Conservation (phyloP, 2,797 vertebrate species). For the Neosilurus hyrtlii region DNA sequence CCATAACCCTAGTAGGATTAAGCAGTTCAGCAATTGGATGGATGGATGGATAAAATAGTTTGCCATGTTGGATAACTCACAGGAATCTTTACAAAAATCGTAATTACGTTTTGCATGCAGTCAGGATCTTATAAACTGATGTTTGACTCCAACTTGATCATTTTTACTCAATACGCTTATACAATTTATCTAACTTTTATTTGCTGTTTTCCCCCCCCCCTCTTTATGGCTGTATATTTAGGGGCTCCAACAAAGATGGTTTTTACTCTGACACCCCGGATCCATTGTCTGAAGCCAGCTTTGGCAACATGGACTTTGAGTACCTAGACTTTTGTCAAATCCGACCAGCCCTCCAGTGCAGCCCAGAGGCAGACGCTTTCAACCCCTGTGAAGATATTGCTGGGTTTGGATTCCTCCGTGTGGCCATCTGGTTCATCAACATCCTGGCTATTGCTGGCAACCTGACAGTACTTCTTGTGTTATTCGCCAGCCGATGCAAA, state of each 20-base stretch:
- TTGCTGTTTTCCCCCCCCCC: neutral
- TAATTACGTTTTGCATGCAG: neutral
- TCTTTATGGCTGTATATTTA: slow-evolving; percentile 30
- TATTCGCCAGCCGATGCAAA: slow-evolving; percentile 77
- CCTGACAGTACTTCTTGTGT: slow-evolving; percentile 77
- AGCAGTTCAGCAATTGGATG: no score
- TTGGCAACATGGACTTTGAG: slow-evolving; percentile 60
- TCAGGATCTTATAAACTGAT: neutral
- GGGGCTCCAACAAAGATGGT: slow-evolving; percentile 40
- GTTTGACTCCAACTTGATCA: neutral
- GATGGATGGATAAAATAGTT: neutral
- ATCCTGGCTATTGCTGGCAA: slow-evolving; percentile 81
- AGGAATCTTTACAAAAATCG: no score
- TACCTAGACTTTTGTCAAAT: slow-evolving; percentile 63
- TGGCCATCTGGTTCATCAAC: slow-evolving; percentile 86
- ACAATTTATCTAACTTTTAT: neutral
- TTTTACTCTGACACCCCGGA: slow-evolving; percentile 26
- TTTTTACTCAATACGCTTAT: neutral
- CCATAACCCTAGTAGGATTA: no score
- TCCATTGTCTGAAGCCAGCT: slow-evolving; percentile 45
- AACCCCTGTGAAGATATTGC: slow-evolving; percentile 87
- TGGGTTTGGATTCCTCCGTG: slow-evolving; percentile 80
- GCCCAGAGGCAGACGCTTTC: slow-evolving; percentile 81
- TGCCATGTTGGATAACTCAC: neutral
- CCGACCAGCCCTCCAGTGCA: slow-evolving; percentile 69